These are phyloP conservation scores for Beris morrisii DNA, from an alignment of 2,888 invertebrate species.

Conservation along the genomic window DNA sequence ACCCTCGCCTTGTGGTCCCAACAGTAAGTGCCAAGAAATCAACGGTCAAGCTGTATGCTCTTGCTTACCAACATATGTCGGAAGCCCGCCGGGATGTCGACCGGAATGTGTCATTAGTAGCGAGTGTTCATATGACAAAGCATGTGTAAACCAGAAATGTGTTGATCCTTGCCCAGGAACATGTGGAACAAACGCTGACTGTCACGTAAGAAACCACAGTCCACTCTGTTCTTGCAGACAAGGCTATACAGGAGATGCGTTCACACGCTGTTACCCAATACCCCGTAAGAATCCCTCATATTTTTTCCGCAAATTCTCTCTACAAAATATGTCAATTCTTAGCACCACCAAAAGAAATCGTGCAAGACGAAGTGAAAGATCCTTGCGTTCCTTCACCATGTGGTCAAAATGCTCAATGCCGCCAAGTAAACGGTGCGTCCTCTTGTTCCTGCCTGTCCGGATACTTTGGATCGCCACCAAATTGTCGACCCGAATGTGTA, in stretches of 20 bases:
- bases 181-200: constrained; percentile 64
- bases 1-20: constrained; percentile 81
- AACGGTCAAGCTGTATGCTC: constrained; percentile 70
- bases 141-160: constrained; percentile 76
- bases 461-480: constrained; percentile 74
- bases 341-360: constrained; percentile 46
- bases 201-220: constrained; percentile 63
- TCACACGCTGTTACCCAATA: constrained; percentile 58
- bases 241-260: constrained; percentile 64
- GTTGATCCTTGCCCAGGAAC: constrained; percentile 70
- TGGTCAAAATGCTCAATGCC: constrained; percentile 64
- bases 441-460: constrained; percentile 69
- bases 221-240: constrained; percentile 64
- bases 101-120: constrained; percentile 79
- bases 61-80: constrained; percentile 69
- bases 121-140: constrained; percentile 72
- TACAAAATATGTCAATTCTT: constrained; percentile 30
- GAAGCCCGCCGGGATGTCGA: constrained; percentile 74
- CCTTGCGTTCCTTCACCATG: constrained; percentile 69
- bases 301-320: not conserved
- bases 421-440: constrained; percentile 61
- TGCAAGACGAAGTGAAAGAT: constrained; percentile 52
- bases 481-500: constrained; percentile 75
- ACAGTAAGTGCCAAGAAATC: constrained; percentile 69
- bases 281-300: constrained; percentile 55